Conservation (phyloP, 2,113 vertebrate genomes). For the Ovis aries region DNA sequence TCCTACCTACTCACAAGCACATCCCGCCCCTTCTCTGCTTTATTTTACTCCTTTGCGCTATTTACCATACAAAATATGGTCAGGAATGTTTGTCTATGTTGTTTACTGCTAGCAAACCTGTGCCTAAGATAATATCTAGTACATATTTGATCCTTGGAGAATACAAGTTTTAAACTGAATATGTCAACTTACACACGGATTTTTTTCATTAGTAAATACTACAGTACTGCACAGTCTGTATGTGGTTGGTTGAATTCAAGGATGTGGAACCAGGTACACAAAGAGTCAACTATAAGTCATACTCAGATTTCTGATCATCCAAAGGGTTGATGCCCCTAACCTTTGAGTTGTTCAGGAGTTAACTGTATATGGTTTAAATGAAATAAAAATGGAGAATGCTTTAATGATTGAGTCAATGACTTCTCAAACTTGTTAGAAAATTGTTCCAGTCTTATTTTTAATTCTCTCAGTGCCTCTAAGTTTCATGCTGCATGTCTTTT, state of each 20-base stretch:
- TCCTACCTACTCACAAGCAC: not conserved
- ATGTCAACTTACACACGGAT: not conserved
- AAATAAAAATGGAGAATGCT: not conserved
- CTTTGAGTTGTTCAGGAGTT: not conserved
- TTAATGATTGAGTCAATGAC: not conserved
- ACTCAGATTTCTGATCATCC: not conserved
- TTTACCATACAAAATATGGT: not conserved
- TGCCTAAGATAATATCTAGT: not conserved
- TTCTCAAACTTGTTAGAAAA: not conserved
- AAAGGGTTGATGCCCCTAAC: not conserved
- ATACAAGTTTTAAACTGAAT: not conserved
- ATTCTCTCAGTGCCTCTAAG: not conserved
- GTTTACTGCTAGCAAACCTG: not conserved
- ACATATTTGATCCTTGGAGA: not conserved
- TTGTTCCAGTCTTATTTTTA: not conserved
- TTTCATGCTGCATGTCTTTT: not conserved
- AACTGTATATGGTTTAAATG: not conserved
- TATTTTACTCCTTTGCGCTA: not conserved
- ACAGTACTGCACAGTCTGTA: not conserved
- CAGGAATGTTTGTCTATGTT: not conserved
- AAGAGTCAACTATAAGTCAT: not conserved
- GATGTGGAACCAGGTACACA: not conserved
- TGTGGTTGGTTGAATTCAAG: not conserved
- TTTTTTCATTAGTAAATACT: not conserved
- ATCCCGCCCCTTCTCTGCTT: not conserved